Evolutionary conservation across 2,113 vertebrate species (phyloP).

Genomic region (Hippolais icterina): DNA sequence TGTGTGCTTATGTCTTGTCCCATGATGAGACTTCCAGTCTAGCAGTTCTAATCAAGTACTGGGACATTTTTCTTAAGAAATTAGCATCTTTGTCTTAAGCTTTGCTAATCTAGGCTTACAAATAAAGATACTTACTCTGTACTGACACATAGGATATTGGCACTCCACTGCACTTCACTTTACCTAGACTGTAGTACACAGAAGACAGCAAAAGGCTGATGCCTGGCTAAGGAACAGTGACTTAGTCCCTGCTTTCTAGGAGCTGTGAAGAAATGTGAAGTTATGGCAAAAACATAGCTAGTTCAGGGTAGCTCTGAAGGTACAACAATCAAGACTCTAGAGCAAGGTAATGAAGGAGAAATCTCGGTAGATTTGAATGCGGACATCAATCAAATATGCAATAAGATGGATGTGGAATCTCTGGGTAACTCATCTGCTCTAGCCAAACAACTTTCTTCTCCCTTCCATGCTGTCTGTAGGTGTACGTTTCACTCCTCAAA

Average conservation of each 20-base stretch:
- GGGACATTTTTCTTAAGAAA: neutral
- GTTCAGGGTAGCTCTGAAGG: neutral
- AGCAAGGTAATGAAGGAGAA: conserved; percentile 4
- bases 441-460: neutral
- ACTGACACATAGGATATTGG: neutral
- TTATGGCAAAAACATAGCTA: neutral
- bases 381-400: neutral
- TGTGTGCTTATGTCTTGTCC: neutral
- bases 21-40: neutral
- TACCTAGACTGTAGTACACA: neutral
- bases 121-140: neutral
- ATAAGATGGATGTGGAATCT: neutral
- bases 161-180: neutral
- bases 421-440: neutral
- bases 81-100: neutral
- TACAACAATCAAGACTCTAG: neutral
- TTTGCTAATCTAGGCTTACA: neutral
- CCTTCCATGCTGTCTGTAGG: neutral
- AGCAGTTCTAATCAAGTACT: neutral
- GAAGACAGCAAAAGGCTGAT: neutral
- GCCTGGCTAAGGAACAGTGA: neutral
- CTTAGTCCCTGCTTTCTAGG: neutral
- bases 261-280: neutral
- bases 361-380: neutral
- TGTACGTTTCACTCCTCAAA: neutral